These are phyloP conservation scores for Trissonchulus sp. DNA, from an alignment of 2,888 invertebrate species.

Conservation along the genomic window DNA sequence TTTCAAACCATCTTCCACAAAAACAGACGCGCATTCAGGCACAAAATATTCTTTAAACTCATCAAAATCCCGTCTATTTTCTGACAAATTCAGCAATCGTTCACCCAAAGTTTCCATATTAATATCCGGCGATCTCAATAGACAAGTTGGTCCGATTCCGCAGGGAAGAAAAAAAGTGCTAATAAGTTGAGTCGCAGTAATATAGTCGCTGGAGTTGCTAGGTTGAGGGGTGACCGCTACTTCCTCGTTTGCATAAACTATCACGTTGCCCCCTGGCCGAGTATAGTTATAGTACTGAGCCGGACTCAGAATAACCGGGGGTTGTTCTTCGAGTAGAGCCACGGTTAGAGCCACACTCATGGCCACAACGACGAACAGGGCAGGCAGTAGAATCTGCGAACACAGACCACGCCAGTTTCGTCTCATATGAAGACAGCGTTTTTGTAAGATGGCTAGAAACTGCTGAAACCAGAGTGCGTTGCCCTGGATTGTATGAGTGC, in stretches of 20 bases:
- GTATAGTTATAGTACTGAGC: conserved; percentile 56
- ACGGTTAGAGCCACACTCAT: conserved; percentile 55
- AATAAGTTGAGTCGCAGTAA: conserved; percentile 46
- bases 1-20: not conserved
- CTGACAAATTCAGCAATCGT: not conserved
- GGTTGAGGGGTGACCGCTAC: conserved; percentile 32
- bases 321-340: conserved; percentile 51
- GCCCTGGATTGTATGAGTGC: too few species aligned
- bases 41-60: conserved; percentile 18
- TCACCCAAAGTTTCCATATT: not conserved
- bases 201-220: conserved; percentile 25
- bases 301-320: conserved; percentile 51
- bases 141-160: conserved; percentile 50
- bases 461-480: conserved; percentile 49
- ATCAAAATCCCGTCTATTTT: not conserved
- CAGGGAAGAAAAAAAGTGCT: conserved; percentile 53
- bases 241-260: conserved; percentile 52
- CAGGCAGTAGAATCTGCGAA: conserved; percentile 54
- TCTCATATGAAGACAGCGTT: conserved; percentile 55
- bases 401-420: conserved; percentile 57
- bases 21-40: conserved; percentile 15
- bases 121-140: conserved; percentile 21
- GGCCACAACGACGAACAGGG: conserved; percentile 53
- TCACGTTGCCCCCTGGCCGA: conserved; percentile 54
- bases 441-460: conserved; percentile 55